Base-by-base conservation (phyloP, 2,888 invertebrate genomes). In the Scaptomyza parva region DNA sequence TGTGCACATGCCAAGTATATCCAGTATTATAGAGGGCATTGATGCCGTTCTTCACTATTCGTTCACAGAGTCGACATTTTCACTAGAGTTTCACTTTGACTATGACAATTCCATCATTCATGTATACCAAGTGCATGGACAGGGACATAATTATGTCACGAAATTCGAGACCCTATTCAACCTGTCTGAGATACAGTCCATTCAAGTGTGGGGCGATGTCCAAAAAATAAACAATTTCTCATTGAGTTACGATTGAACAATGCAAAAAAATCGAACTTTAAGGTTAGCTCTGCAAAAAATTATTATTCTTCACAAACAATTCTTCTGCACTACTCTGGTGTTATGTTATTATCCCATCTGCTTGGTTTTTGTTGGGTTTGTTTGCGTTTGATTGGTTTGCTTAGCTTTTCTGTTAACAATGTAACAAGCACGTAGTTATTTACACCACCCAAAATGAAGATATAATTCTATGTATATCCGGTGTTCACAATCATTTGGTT, bases 201-300 rank as follows among this genome's bases (percentile, higher is more conserved):
- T 92, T 24, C 92, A 92, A 76, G 86, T 91, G 41, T 91, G 92
- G 91, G 91, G 90, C 51, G 91, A 92, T 83, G 88, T 92, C 20
- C 72, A 89, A 64, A 90, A 89, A 78, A 81, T 92, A 30, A 82
- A 84, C 28, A 83, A 89, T 60, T 70, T 91, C 71, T 78, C 88
- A 39, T 86, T 91, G 78, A 72, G 66, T 63, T 90, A 89, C 52
- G 68, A 83, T 61, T 89, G 70, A 87, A 50, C 18, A 48, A 6
- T 43, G 3, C 3, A 12, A 20, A 47, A n/a, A 20, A 47, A n/a
- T 51, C 41, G 9, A 50, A 6, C 41, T 48, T 41, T 33, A 71
- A 79, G 79, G 83, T 76, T 83, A 79, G 83, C 60, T 5, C 20
- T 24, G 44, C 40, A 43, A n/a, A n/a, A n/a, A n/a, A n/a, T 5